A percentile compares a stretch with the other conserved stretches of the same genome.
These are phyloP conservation scores for Andrena chrysosceles DNA, from an alignment of 2,888 invertebrate genomes.

Conservation along the genomic window DNA sequence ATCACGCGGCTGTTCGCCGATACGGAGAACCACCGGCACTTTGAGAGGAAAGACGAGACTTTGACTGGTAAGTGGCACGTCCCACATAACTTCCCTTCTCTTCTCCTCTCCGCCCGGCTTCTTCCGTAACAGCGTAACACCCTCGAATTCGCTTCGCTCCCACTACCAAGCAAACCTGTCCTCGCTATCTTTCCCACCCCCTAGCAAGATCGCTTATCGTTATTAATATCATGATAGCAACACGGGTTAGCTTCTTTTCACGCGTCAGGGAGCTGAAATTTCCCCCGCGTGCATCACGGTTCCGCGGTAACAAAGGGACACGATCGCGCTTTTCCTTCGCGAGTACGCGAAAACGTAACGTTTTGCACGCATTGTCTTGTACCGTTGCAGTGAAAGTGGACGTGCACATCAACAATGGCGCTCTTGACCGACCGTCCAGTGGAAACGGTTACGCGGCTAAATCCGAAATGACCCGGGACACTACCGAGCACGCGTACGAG, in stretches of 20 bases:
- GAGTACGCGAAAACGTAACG: not conserved
- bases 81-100: slow-evolving; percentile 69
- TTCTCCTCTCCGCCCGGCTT: not conserved
- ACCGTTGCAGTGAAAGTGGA: slow-evolving; percentile 91
- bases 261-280: too few species aligned
- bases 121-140: too few species aligned
- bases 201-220: too few species aligned
- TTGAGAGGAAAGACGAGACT: slow-evolving; percentile 82
- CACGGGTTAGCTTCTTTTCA: too few species aligned
- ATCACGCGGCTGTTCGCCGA: slow-evolving; percentile 93
- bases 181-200: too few species aligned
- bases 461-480: slow-evolving; percentile 77
- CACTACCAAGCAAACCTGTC: too few species aligned
- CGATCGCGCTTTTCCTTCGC: not conserved
- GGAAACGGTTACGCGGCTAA: slow-evolving; percentile 79
- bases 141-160: too few species aligned
- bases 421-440: slow-evolving; percentile 74
- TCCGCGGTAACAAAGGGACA: not conserved
- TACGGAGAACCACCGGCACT: slow-evolving; percentile 72
- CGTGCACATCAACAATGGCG: slow-evolving; percentile 87
- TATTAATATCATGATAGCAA: too few species aligned
- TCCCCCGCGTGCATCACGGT: not conserved
- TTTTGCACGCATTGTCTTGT: not conserved
- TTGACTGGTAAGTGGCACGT: slow-evolving; percentile 82
- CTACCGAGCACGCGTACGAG: slow-evolving; percentile 82